Evolutionary conservation across 2,113 vertebrate genomes (phyloP).

Genomic region (Ahaetulla prasina): DNA sequence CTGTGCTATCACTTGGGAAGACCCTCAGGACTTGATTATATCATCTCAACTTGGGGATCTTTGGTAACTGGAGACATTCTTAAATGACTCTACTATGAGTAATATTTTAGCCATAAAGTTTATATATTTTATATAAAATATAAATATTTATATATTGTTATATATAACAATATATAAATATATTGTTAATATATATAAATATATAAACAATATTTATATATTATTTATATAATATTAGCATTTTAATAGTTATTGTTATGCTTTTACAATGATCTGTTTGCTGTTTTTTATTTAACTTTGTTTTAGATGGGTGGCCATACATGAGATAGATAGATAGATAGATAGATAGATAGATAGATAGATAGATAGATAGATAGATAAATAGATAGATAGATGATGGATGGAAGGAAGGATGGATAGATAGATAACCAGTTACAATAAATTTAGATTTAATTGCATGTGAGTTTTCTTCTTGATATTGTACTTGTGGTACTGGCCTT

Average conservation of each 20-base stretch:
- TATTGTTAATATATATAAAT: no score
- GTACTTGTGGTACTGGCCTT: background rate
- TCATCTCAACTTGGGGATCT: background rate
- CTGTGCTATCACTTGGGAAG: background rate
- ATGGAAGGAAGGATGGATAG: no score
- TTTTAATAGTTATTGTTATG: background rate
- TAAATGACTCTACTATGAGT: no score
- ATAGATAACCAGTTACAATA: background rate
- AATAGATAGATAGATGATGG: no score
- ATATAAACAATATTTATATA: no score
- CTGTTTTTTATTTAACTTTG: background rate
- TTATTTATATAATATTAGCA: background rate
- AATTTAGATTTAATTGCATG: background rate
- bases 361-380: no score
- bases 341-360: background rate
- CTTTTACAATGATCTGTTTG: background rate
- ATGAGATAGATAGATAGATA: background rate
- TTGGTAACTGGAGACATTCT: no score
- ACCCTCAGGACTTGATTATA: background rate
- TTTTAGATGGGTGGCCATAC: background rate
- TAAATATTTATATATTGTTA: no score
- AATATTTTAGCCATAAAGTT: background rate
- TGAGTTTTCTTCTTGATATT: background rate
- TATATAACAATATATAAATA: no score
- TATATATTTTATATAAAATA: background rate